phyloP scores from a whole-genome alignment of 2,888 invertebrate genomes.

The Hydriomena furcata region DNA sequence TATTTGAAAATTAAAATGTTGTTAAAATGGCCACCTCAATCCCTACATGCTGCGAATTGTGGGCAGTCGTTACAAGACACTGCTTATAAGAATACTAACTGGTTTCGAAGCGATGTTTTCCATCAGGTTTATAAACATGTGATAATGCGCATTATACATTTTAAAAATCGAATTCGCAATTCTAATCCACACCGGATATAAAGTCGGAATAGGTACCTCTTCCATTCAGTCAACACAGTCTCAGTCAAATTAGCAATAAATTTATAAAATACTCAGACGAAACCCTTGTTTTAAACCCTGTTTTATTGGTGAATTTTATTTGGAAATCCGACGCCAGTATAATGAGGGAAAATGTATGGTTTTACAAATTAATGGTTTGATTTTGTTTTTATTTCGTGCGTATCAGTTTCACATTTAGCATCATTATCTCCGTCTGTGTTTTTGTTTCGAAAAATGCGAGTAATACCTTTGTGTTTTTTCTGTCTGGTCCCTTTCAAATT shows the following conservation, averaged over 20 bases:
- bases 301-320: constrained; percentile 61
- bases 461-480: constrained; percentile 3
- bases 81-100: too few species aligned
- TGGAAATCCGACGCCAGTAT: constrained; percentile 43
- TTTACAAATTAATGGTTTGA: constrained; percentile 24
- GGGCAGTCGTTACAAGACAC: too few species aligned
- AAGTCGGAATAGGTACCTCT: too few species aligned
- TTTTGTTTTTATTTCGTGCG: constrained; percentile 27
- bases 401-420: constrained; percentile 24
- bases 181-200: too few species aligned
- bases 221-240: too few species aligned
- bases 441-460: neutral
- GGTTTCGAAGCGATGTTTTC: too few species aligned
- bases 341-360: constrained; percentile 41
- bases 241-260: constrained; percentile 77
- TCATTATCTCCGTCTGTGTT: constrained; percentile 7
- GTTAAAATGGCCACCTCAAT: too few species aligned
- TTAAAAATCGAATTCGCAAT: too few species aligned
- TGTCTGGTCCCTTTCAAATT: constrained; percentile 9
- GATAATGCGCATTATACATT: too few species aligned
- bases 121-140: too few species aligned
- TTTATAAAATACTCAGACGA: constrained; percentile 59
- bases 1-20: too few species aligned
- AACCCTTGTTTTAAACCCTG: constrained; percentile 54
- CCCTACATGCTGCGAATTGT: too few species aligned